Evolutionary conservation across 2,113 vertebrate genomes (phyloP), one percentile per base, ranked within the genome.

Genomic region (Bufo bufo): DNA sequence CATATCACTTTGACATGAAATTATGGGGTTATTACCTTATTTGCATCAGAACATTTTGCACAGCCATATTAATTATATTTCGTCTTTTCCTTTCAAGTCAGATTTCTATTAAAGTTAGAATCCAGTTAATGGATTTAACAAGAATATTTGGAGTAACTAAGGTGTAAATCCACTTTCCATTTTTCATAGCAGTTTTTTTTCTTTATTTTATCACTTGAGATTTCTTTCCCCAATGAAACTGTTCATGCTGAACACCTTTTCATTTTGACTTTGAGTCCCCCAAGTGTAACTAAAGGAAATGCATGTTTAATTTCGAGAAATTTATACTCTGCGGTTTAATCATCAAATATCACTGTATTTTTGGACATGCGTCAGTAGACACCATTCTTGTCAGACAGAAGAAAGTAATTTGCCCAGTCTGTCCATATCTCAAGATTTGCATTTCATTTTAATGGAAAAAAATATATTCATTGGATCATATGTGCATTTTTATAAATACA

Each of bases 341-440:
- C 87, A 77, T 89, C 81, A 89, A 89, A 89, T 78, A 89, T 89
- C 87, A 89, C 87, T 84, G 87, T 89, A 78, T 78, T 89, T 89
- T 89, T 84, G 87, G 87, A 89, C 87, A 89, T 89, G 87, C 87
- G 87, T 84, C 87, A 84, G 49, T 89, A 84, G 72, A 54, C 81
- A 56, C 87, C 87, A 84, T 89, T 89, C 87, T 84, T 89, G 87
- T 89, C 81, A 84, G 87, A 89, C 87, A 78, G 82, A 66, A 43
- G 58, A 84, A 89, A 89, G 87, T 89, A 89, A 89, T 89, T 89
- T 89, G 81, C 72, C 87, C 74, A 23, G 82, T 84, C 87, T 89
- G 87, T 89, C 87, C 87, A 84, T 84, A 89, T 89, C 81, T 84
- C 61, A 69, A 71, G 87, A 89, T 89, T 89, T 89, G 87, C 87